Evolutionary conservation across 1,140 invertebrate genomes (phyloP).

Genomic region (Brachionus koreanus): DNA sequence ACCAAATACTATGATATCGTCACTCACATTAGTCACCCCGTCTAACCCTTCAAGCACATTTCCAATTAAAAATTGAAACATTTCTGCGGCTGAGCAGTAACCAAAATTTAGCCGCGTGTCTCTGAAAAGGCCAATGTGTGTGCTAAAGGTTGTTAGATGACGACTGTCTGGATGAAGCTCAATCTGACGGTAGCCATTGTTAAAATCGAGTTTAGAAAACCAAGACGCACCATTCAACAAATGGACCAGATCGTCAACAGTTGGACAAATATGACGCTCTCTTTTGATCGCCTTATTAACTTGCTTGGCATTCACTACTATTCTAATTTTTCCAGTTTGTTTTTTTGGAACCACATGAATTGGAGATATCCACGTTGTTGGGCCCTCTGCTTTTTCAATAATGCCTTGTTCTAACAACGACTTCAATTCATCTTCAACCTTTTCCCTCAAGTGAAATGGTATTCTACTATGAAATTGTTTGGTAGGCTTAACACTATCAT

Average conservation of each 20-base stretch:
- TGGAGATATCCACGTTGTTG: conserved; percentile 50
- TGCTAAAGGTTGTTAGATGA: not conserved
- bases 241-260: not conserved
- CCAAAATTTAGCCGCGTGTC: not conserved
- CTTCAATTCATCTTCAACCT: not conserved
- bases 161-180: not conserved
- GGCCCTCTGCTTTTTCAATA: conserved; percentile 47
- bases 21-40: not conserved
- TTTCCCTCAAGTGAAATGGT: not conserved
- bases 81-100: not conserved
- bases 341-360: conserved; percentile 51
- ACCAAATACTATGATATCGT: not conserved
- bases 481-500: not conserved
- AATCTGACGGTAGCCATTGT: not conserved
- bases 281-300: not conserved
- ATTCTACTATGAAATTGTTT: not conserved
- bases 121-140: not conserved
- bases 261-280: not conserved
- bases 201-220: not conserved
- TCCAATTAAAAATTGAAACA: not conserved
- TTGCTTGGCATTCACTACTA: not conserved
- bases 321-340: conserved; percentile 15
- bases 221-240: not conserved
- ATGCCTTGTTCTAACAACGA: conserved; percentile 46
- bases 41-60: not conserved